phyloP scores from a whole-genome alignment of 1,140 invertebrate species.

The Drosophila ogumai region DNA sequence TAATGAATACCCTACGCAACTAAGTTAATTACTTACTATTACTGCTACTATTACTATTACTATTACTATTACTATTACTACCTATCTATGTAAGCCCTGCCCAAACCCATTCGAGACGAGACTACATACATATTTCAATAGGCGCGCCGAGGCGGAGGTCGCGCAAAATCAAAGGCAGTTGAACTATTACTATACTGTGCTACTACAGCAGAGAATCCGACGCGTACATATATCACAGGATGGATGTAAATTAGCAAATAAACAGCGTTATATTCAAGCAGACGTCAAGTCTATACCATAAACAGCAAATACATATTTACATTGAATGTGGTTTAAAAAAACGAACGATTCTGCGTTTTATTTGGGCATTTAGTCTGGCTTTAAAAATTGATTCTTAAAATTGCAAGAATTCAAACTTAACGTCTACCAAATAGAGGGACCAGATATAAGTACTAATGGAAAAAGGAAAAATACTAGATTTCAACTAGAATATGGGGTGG shows the following conservation, averaged over 20 bases:
- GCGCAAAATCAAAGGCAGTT: constrained; percentile 54
- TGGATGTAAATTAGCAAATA: constrained; percentile 58
- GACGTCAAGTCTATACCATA: constrained; percentile 68
- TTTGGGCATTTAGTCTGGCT: neutral
- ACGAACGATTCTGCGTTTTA: constrained; percentile 28
- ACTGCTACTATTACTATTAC: constrained; percentile 14
- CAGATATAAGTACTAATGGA: neutral
- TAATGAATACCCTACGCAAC: constrained; percentile 71
- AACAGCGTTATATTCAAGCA: constrained; percentile 74
- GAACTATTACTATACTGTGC: constrained; percentile 61
- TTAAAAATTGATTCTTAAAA: neutral
- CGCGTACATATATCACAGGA: constrained; percentile 52
- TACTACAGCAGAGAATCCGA: constrained; percentile 50
- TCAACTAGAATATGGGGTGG: no score
- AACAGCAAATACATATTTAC: constrained; percentile 82
- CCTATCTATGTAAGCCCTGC: constrained; percentile 57
- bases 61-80: constrained; percentile 33
- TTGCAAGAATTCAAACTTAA: neutral
- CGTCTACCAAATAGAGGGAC: neutral
- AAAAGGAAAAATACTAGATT: neutral
- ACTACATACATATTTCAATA: constrained; percentile 11
- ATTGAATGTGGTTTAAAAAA: constrained; percentile 80
- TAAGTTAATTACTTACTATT: constrained; percentile 64
- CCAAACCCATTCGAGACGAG: constrained; percentile 33
- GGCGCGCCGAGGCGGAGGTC: constrained; percentile 14